Percentiles rank a stretch among this genome's conserved stretches.
Conservation (phyloP, 2,113 vertebrate species). For the Syrmaticus mikado region DNA sequence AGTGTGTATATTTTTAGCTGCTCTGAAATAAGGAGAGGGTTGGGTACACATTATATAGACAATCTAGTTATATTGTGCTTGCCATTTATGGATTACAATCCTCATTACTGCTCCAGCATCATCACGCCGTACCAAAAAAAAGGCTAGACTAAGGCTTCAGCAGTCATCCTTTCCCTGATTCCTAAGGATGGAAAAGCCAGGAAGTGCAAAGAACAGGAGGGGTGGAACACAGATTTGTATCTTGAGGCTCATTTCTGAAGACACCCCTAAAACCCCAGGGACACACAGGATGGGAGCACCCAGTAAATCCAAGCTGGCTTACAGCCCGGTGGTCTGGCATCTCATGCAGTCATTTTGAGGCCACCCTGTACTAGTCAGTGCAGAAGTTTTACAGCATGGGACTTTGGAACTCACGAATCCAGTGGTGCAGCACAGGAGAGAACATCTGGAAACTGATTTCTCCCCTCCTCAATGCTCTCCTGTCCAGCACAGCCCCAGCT, state of each 20-base stretch:
- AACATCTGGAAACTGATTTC: neutral
- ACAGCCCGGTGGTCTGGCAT: neutral
- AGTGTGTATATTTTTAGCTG: neutral
- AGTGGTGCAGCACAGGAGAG: rapidly evolving
- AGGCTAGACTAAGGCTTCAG: neutral
- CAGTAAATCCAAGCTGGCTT: neutral
- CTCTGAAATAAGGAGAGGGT: neutral
- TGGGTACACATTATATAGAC: neutral
- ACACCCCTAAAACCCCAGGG: neutral
- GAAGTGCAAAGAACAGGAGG: neutral
- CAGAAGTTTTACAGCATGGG: neutral
- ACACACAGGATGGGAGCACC: neutral
- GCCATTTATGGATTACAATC: neutral
- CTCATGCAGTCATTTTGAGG: neutral
- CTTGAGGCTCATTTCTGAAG: neutral
- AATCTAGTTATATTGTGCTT: neutral
- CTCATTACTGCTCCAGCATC: neutral
- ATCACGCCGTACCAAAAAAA: neutral
- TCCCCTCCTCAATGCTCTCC: neutral
- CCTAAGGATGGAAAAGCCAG: neutral
- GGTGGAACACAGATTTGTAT: neutral
- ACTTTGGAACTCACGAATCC: neutral
- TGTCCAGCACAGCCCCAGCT: neutral
- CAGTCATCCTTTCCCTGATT: neutral
- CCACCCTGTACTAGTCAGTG: neutral